Conservation (phyloP, 2,888 invertebrate species). For the Apamea anceps region DNA sequence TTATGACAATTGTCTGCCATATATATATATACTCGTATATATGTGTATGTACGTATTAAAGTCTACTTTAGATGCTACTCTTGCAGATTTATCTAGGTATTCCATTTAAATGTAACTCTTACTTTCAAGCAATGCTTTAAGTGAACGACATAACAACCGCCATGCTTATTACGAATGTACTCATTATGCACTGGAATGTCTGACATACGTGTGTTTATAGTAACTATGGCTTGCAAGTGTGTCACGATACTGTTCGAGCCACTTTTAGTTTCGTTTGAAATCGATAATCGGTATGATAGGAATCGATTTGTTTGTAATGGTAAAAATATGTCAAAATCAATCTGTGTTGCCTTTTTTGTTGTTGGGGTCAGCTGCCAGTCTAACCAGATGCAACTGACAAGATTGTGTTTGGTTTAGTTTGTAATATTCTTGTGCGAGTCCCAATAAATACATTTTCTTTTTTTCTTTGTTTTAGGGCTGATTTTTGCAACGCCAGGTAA, state of each 20-base stretch:
- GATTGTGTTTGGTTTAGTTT: no score
- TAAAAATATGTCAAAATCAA: background rate
- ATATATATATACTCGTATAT: no score
- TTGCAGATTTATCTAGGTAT: background rate
- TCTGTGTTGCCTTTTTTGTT: background rate
- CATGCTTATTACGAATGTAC: constrained; percentile 85
- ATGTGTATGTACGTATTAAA: background rate
- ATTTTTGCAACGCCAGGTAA: no score
- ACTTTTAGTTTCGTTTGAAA: constrained; percentile 81
- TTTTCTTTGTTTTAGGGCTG: no score
- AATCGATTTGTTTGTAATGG: constrained; percentile 24
- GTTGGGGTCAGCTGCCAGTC: background rate
- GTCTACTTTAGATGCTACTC: background rate
- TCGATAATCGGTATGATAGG: constrained; percentile 50
- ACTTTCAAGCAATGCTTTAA: constrained; percentile 78
- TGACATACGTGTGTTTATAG: constrained; percentile 80
- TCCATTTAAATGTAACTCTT: constrained; percentile 61
- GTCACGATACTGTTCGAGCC: constrained; percentile 77
- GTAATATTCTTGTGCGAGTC: no score
- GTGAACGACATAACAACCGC: constrained; percentile 70
- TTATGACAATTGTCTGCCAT: background rate
- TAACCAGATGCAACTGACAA: no score
- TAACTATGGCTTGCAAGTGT: constrained; percentile 74
- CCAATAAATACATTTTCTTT: no score
- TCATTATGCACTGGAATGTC: constrained; percentile 83